Base-by-base conservation (phyloP, 2,888 invertebrate genomes). In the Aethes cnicana region DNA sequence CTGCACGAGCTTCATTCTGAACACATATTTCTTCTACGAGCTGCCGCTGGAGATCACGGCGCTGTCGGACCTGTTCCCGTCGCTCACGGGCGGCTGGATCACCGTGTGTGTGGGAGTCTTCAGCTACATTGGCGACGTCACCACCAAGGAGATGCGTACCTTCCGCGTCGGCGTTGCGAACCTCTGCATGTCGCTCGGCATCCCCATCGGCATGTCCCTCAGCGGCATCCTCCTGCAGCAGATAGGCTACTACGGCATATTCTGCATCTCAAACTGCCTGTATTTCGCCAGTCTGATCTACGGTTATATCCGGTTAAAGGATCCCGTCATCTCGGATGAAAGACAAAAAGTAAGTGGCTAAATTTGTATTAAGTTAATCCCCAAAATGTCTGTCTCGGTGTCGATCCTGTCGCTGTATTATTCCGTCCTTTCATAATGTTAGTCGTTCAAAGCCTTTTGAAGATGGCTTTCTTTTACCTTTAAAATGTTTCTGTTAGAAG, bases 101-200 rank as follows among this genome's bases (percentile, higher is more conserved):
- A 90, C 91, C 36, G 90, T 91, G 77, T 91, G 91, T 66, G 91
- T 92, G 64, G 91, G 91, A 59, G 87, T 92, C 61, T 91, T 92
- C 84, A 92, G 92, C 68, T 93, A 93, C 69, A 89, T 93, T 28
- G 91, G 92, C 64, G 92, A 92, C 63, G 89, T 92, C 54, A 91
- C 92, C 1, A 88, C 88, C 17, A 87, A 89, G 60, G 90, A 92
- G 69, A 90, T 90, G 68, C 90, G 93, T 66, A 93, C 93, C 57
- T 82, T 91, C 57, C 74, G 93, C 68, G 91, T 94, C 54, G 92
- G 92, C 48, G 89, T 93, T 35, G 86, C 92, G 53, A 92, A 93
- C 72, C 82, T 92, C 56, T 92, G 92, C 74, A 88, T 91, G 73
- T 92, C 92, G 52, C 74, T 92, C n/a, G 92, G 92, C 18, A 91